phyloP scores from a whole-genome alignment of 2,113 vertebrate genomes.

The Nycticryphes semicollaris region DNA sequence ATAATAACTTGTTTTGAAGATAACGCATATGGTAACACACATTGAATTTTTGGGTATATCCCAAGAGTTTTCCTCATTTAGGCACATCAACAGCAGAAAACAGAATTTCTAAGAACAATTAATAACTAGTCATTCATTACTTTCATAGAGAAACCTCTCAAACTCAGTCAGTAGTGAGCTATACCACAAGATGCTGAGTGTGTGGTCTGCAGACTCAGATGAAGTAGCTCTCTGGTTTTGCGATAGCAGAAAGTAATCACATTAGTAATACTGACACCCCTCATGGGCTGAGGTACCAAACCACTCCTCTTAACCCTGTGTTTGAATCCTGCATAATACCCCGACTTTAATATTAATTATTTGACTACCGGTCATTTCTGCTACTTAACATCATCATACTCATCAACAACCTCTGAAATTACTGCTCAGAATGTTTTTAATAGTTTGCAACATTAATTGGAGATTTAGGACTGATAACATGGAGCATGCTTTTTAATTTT shows the following conservation, averaged over 20 bases:
- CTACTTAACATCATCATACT: background rate
- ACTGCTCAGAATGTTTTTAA: background rate
- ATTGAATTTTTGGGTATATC: background rate
- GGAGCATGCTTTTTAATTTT: background rate
- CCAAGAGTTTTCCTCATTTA: background rate
- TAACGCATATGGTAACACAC: background rate
- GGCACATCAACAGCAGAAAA: background rate
- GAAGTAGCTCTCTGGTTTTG: background rate
- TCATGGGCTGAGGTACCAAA: background rate
- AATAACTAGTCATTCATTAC: background rate
- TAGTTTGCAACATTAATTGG: background rate
- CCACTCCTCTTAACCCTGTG: background rate
- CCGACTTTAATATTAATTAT: background rate
- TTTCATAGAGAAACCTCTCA: background rate
- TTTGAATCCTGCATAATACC: background rate
- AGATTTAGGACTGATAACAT: background rate
- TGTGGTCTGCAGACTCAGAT: background rate
- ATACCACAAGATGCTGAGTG: rapidly evolving
- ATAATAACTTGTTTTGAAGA: background rate
- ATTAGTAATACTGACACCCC: background rate
- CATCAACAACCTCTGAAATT: background rate
- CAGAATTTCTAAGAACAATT: background rate
- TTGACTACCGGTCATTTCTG: background rate
- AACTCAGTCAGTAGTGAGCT: background rate
- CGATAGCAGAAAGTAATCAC: background rate